Evolutionary conservation across 2,888 invertebrate species (phyloP).

Genomic region (Tuta absoluta): DNA sequence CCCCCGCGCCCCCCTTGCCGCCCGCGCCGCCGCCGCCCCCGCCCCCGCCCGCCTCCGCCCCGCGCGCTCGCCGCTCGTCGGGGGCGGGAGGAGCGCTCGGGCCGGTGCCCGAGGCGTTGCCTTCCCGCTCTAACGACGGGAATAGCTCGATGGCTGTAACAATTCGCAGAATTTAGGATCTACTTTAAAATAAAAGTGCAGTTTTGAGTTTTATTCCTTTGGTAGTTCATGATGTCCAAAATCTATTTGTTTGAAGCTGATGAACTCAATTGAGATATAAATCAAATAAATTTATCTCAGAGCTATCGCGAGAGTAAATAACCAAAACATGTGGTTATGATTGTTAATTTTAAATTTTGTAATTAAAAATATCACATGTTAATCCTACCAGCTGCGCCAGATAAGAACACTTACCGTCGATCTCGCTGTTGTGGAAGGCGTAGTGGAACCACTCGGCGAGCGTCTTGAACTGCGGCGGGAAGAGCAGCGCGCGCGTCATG

Average conservation of each 20-base stretch:
- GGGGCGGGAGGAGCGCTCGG: conserved; percentile 66
- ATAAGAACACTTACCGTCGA: conserved; percentile 85
- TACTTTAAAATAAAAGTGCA: too few relatives aligned
- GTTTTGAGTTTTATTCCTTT: too few relatives aligned
- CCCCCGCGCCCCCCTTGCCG: conserved; percentile 62
- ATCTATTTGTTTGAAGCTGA: too few relatives aligned
- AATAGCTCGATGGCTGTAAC: conserved; percentile 91
- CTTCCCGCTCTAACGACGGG: conserved; percentile 91
- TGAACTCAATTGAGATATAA: too few relatives aligned
- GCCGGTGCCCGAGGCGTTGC: conserved; percentile 72
- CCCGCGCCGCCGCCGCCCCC: conserved; percentile 77
- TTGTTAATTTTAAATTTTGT: too few relatives aligned
- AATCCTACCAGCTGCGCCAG: too few relatives aligned
- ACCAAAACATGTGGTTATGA: too few relatives aligned
- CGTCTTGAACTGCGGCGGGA: conserved; percentile 97
- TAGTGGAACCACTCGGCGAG: conserved; percentile 98
- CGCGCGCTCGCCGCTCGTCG: conserved; percentile 66
- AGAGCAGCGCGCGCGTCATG: conserved; percentile 93
- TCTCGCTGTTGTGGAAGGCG: conserved; percentile 96
- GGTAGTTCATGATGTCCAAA: too few relatives aligned
- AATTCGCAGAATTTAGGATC: not conserved
- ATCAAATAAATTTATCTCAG: too few relatives aligned
- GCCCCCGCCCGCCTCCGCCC: conserved; percentile 82
- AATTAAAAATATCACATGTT: not conserved
- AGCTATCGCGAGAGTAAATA: too few relatives aligned